A percentile compares a stretch with the other conserved stretches of the same genome.
Evolutionary conservation across 2,113 vertebrate species (phyloP).

Genomic region (Peromyscus californicus): DNA sequence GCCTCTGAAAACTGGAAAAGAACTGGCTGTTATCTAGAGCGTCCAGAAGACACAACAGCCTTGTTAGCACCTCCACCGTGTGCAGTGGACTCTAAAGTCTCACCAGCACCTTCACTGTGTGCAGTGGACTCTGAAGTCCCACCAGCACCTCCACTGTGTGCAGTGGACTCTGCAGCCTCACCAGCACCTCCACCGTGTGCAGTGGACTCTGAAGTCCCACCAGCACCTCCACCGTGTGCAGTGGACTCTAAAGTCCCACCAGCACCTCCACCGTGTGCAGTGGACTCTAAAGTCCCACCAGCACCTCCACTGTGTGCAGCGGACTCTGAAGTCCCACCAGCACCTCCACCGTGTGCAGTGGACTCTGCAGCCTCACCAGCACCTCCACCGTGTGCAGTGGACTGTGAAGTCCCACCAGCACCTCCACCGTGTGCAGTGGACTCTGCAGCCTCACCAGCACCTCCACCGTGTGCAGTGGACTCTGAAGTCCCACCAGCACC

Average conservation of each 20-base stretch:
- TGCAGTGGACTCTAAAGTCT: background rate
- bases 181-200: background rate
- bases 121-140: rapidly evolving
- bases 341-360: background rate
- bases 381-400: background rate
- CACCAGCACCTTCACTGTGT: background rate
- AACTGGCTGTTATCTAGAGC: background rate
- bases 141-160: background rate
- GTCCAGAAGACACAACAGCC: background rate
- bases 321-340: rapidly evolving
- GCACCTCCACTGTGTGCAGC: background rate
- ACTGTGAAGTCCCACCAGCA: background rate
- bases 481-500: background rate
- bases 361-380: rapidly evolving
- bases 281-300: background rate
- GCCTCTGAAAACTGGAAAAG: background rate
- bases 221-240: background rate
- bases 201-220: rapidly evolving
- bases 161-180: background rate
- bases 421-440: background rate
- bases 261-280: background rate
- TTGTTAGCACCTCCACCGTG: background rate
- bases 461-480: background rate
- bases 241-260: rapidly evolving
- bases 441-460: background rate